Base-by-base conservation (phyloP, 2,888 invertebrate species). In the Acanthosepion pharaonis region DNA sequence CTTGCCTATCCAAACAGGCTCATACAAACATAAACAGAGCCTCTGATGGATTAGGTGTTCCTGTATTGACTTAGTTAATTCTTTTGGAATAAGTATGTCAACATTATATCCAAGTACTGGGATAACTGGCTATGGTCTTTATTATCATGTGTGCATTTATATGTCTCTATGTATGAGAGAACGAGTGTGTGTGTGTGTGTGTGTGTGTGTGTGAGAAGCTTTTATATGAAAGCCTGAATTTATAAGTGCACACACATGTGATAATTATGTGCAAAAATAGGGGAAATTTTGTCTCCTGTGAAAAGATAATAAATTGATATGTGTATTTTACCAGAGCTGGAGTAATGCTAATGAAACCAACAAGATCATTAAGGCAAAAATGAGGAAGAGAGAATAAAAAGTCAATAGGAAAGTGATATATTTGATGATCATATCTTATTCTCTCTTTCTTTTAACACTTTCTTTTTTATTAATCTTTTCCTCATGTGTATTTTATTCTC, bases 1-100 rank as follows among this genome's bases (percentile, higher is more conserved):
- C 51, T 15, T 64, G 64, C 64, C 25, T 78, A 78, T 78, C n/a
- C 78, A 78, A 78, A 78, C 78, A 78, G n/a, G 18, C n/a, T 78
- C 78, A 78, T 78, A 33, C 78, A 78, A 78, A 78, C 78, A 78
- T 78, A n/a, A 78, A 78, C 78, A 78, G 78, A n/a, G 78, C n/a
- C 78, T n/a, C n/a, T 78, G 78, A 78, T 78, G 78, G 78, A 78
- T 78, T 78, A 78, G 78, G 78, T 78, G 78, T 78, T 78, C n/a
- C 78, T n/a, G 0, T 78, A 78, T 78, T 78, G 78, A 78, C 78
- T 78, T 78, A 18, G n/a, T 78, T 78, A 78, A 78, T 78, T 78
- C n/a, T 78, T n/a, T 33, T n/a, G 15, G 15, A 78, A 78, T 78
- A 78, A 78, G n/a, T 78, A 78, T 78, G 78, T 78, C 78, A 78